phyloP scores from a whole-genome alignment of 2,113 vertebrate genomes.

The Hystrix brachyura region DNA sequence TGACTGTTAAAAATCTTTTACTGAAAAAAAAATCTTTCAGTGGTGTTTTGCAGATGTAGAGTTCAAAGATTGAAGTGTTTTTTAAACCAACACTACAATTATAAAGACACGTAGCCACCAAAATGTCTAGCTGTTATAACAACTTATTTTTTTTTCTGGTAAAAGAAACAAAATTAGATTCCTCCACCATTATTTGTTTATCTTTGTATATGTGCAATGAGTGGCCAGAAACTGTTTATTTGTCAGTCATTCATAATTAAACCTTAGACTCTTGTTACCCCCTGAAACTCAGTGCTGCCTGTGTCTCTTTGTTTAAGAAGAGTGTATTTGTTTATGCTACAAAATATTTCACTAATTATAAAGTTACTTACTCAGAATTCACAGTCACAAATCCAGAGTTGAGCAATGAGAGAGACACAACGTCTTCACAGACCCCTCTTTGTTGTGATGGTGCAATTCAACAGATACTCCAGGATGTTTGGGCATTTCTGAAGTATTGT shows the following conservation, averaged over 20 bases:
- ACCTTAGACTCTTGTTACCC: slow-evolving; percentile 1
- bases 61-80: slow-evolving; percentile 49
- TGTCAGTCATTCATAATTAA: slow-evolving; percentile 8
- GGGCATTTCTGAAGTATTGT: neutral
- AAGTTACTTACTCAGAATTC: slow-evolving; percentile 49
- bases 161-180: slow-evolving; percentile 33
- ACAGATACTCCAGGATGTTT: neutral
- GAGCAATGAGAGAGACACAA: neutral
- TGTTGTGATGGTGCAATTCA: slow-evolving; percentile 25
- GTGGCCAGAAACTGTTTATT: slow-evolving; percentile 29
- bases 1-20: slow-evolving; percentile 4
- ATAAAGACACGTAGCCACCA: neutral
- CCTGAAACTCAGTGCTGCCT: slow-evolving; percentile 10
- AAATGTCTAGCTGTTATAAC: slow-evolving; percentile 18
- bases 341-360: slow-evolving; percentile 48
- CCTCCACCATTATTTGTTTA: neutral
- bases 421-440: neutral
- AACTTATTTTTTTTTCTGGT: slow-evolving; percentile 37
- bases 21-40: neutral
- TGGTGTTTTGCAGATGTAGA: slow-evolving; percentile 36
- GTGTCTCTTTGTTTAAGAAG: slow-evolving; percentile 57
- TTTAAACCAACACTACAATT: slow-evolving; percentile 7
- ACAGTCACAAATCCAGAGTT: neutral
- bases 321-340: slow-evolving; percentile 30
- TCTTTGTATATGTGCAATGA: neutral